Base-by-base conservation (phyloP, 2,888 invertebrate genomes). In the Thalpophila matura region DNA sequence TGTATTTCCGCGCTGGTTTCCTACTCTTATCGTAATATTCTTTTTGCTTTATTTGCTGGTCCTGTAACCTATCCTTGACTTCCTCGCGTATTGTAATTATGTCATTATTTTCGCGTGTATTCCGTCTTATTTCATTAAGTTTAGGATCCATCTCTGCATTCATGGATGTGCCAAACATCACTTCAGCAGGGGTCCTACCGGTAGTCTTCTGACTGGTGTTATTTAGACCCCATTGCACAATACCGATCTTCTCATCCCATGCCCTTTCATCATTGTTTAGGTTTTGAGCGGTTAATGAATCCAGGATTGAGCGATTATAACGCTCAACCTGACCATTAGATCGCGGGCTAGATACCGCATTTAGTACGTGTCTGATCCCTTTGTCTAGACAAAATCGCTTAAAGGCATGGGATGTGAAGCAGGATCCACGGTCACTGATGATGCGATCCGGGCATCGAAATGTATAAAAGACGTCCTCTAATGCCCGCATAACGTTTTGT, bases 101-200 rank as follows among this genome's bases (percentile, higher is more conserved):
- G n/a, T n/a, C n/a, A n/a, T n/a, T n/a, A n/a, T n/a, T n/a, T n/a
- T n/a, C n/a, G n/a, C n/a, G n/a, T n/a, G n/a, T n/a, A n/a, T n/a
- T n/a, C n/a, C n/a, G n/a, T n/a, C n/a, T n/a, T n/a, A n/a, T n/a
- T n/a, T n/a, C n/a, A n/a, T n/a, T n/a, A n/a, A n/a, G n/a, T n/a
- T n/a, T n/a, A n/a, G n/a, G n/a, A n/a, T n/a, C n/a, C n/a, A n/a
- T n/a, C n/a, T n/a, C n/a, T n/a, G n/a, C 12, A 20, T 50, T 59
- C 16, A 64, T 54, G n/a, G 0, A 12, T 0, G 14, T 14, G 0
- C 63, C 58, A 38, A 64, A 64, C 53, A 58, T 35, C 0, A 64
- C 42, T 10, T 64, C 58, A 0, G 43, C 18, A 0, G 58, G 49
- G 0, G 45, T 45, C 16, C 20, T 47, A 2, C 54, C 64, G 0